phyloP scores from a whole-genome alignment of 2,113 vertebrate species.

The Thamnophis sirtalis region DNA sequence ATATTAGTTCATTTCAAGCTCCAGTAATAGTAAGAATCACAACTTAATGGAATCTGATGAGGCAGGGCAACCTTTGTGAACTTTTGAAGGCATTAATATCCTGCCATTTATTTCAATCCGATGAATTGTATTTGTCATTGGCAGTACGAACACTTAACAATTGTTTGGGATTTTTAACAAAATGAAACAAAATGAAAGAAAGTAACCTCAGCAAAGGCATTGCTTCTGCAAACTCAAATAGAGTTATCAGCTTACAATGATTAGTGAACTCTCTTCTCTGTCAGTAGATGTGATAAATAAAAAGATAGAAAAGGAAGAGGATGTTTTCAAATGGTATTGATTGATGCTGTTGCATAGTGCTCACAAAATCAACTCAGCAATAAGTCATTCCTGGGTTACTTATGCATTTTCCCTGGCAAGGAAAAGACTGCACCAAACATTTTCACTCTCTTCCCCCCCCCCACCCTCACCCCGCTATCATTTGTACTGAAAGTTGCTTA shows the following conservation, averaged over 20 bases:
- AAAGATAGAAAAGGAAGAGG: neutral
- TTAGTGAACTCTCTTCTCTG: neutral
- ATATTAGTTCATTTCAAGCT: constrained; percentile 9
- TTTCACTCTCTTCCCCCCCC: neutral
- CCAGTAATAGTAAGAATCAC: constrained; percentile 10
- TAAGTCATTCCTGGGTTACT: neutral
- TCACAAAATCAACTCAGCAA: neutral
- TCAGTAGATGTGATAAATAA: neutral
- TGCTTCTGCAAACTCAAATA: neutral
- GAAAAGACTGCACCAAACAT: neutral
- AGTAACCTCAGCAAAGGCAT: neutral
- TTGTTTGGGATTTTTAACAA: neutral
- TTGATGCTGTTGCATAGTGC: neutral
- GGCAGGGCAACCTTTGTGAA: constrained; percentile 2
- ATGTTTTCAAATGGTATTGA: neutral
- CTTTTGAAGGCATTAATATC: constrained; percentile 4
- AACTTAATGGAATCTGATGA: neutral
- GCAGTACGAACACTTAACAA: constrained; percentile 5
- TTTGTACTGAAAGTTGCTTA: neutral
- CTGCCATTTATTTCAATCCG: constrained; percentile 8
- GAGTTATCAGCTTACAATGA: neutral
- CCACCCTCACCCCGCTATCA: too few relatives aligned
- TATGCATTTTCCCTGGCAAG: neutral
- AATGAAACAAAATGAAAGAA: neutral
- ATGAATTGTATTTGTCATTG: constrained; percentile 19